phyloP scores from a whole-genome alignment of 2,888 invertebrate species.

The Trissonchulus sp. region DNA sequence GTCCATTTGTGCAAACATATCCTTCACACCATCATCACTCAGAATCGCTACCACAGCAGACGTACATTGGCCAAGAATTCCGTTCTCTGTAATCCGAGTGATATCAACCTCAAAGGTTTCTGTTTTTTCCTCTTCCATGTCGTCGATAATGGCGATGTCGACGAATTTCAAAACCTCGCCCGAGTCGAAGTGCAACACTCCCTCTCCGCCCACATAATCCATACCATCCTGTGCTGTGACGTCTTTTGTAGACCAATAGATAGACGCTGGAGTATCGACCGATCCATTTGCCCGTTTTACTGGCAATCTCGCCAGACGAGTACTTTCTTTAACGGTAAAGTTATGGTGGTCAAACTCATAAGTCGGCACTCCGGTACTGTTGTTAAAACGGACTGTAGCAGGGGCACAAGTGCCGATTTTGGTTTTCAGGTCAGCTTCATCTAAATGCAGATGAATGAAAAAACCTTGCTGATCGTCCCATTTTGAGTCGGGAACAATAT shows the following conservation, averaged over 20 bases:
- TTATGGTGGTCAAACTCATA: conserved; percentile 4
- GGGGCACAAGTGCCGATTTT: conserved; percentile 55
- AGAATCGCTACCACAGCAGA: conserved; percentile 58
- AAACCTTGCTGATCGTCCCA: conserved; percentile 64
- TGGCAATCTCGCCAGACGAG: conserved; percentile 53
- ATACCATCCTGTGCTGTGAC: conserved; percentile 59
- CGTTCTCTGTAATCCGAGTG: conserved; percentile 48
- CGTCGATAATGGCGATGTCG: conserved; percentile 60
- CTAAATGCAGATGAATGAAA: conserved; percentile 58
- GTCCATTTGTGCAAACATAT: conserved; percentile 40
- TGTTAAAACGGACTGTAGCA: conserved; percentile 36
- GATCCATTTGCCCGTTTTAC: conserved; percentile 59
- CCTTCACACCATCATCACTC: conserved; percentile 57
- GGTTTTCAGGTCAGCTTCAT: conserved; percentile 49
- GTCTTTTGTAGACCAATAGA: conserved; percentile 60
- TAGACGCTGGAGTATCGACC: conserved; percentile 52
- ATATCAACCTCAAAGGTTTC: conserved; percentile 58
- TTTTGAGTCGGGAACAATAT: conserved; percentile 60
- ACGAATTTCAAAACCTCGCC: conserved; percentile 58
- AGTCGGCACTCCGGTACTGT: conserved; percentile 30
- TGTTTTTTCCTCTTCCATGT: conserved; percentile 61
- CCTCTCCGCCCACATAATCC: conserved; percentile 59
- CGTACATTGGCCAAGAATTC: conserved; percentile 53
- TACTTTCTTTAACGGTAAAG: conserved; percentile 15
- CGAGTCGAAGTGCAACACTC: conserved; percentile 54